A percentile compares a stretch with the other conserved stretches of the same genome.
These are phyloP conservation scores for Agrenia bidenticulata DNA, from an alignment of 2,888 invertebrate species.

Conservation along the genomic window DNA sequence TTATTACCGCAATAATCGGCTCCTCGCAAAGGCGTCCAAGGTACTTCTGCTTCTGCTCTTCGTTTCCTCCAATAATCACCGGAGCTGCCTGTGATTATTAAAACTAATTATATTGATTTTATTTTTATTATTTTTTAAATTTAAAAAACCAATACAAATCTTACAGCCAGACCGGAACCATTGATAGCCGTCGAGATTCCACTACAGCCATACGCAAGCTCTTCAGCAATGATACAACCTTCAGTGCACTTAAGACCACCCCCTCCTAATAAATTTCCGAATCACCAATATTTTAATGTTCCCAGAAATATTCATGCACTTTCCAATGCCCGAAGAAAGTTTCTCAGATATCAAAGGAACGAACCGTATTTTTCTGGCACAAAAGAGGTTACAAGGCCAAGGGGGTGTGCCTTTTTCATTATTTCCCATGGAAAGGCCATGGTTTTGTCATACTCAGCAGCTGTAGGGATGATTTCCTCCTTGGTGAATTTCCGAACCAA, in stretches of 20 bases:
- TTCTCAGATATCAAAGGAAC: too few relatives aligned
- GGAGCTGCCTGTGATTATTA: constrained; percentile 38
- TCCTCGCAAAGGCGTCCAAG: constrained; percentile 49
- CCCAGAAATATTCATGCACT: background rate
- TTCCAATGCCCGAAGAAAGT: too few relatives aligned
- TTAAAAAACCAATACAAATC: background rate
- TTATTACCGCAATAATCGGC: constrained; percentile 48
- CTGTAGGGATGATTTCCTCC: constrained; percentile 61
- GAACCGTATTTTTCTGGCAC: constrained; percentile 56
- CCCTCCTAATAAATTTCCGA: constrained; percentile 65
- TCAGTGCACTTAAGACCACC: constrained; percentile 73
- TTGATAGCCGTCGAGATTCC: constrained; percentile 69
- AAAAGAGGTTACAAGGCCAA: constrained; percentile 60
- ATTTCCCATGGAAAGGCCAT: constrained; percentile 60
- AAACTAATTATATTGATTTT: background rate
- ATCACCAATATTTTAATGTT: background rate
- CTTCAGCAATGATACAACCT: constrained; percentile 80
- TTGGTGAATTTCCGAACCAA: constrained; percentile 61
- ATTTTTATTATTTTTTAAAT: background rate
- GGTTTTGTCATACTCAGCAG: constrained; percentile 60
- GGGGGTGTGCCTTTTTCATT: constrained; percentile 60
- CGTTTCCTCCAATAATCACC: constrained; percentile 45
- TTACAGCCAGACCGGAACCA: constrained; percentile 41
- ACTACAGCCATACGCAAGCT: constrained; percentile 88
- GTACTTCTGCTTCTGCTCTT: constrained; percentile 53